Evolutionary conservation across 2,113 vertebrate genomes (phyloP), one percentile per base, ranked within the genome.

Genomic region (Pollachius pollachius): DNA sequence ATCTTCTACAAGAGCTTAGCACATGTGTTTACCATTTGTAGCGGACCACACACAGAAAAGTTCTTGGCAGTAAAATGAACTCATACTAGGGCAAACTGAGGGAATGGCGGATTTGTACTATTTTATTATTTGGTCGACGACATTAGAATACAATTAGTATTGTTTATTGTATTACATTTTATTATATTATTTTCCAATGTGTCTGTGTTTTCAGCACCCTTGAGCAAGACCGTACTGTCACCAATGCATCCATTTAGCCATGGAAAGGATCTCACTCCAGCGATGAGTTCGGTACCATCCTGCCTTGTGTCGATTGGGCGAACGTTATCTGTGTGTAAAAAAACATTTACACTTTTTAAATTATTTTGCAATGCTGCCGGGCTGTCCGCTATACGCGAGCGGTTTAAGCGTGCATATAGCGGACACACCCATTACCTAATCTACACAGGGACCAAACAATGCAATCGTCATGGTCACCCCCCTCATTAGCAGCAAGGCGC

Each of bases 401-500:
- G 21, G 21, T 1, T 1, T 23, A 23, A 23, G 21, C 21, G 21
- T 23, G 21, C 21, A 23, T 23, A 23, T 23, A 23, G 21, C 30
- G 3, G 30, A 30, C 30, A 30, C 67, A 71, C 71, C 81, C 76
- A 77, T 87, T 89, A 89, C 74, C 77, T 84, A 81, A 85, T 80
- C 87, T 84, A 84, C 89, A 89, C 88, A 85, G 88, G 73, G 73
- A 81, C 84, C 86, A 86, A 86, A 88, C 84, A 88, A 88, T 90
- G 85, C 86, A 88, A 89, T 84, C 52, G 65, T 84, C 86, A 89
- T 63, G 66, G 80, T 80, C 77, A 77, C 86, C 71, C 75, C 85
- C 70, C 87, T 91, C 78, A 91, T 91, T 91, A 90, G 83, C 82
- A 85, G 76, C 70, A 25, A 61, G 69, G 64, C 74, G 65, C 63